phyloP scores from a whole-genome alignment of 2,797 vertebrate species.

The Natrix natrix region DNA sequence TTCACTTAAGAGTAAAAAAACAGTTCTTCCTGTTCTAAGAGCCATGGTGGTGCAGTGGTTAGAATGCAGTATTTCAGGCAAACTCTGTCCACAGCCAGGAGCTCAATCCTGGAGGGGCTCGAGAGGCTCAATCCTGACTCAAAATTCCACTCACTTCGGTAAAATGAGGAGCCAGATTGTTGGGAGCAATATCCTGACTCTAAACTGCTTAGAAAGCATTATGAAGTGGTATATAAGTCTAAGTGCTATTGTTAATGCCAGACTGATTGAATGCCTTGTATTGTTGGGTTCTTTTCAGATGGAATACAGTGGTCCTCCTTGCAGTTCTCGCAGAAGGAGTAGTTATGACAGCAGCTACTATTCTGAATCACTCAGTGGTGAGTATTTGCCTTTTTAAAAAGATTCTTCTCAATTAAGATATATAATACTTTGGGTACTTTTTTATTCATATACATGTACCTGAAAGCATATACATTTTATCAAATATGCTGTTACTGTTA shows the following conservation, averaged over 20 bases:
- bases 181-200: background rate
- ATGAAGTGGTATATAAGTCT: background rate
- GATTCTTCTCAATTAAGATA: background rate
- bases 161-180: background rate
- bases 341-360: constrained; percentile 82
- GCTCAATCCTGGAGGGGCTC: background rate
- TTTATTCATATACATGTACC: background rate
- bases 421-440: background rate
- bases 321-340: constrained; percentile 76
- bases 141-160: background rate
- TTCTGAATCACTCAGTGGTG: constrained; percentile 80
- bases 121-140: background rate
- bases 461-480: background rate
- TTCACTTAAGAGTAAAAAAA: background rate
- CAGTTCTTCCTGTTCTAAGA: background rate
- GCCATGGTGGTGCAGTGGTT: background rate
- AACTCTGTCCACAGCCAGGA: background rate
- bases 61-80: background rate
- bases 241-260: background rate
- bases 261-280: constrained; percentile 5
- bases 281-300: constrained; percentile 72
- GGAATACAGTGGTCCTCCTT: constrained; percentile 84
- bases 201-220: background rate
- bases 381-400: constrained; percentile 54
- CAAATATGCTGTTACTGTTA: background rate